phyloP scores from a whole-genome alignment of 1,140 invertebrate genomes.

The Drosophila ironensis region DNA sequence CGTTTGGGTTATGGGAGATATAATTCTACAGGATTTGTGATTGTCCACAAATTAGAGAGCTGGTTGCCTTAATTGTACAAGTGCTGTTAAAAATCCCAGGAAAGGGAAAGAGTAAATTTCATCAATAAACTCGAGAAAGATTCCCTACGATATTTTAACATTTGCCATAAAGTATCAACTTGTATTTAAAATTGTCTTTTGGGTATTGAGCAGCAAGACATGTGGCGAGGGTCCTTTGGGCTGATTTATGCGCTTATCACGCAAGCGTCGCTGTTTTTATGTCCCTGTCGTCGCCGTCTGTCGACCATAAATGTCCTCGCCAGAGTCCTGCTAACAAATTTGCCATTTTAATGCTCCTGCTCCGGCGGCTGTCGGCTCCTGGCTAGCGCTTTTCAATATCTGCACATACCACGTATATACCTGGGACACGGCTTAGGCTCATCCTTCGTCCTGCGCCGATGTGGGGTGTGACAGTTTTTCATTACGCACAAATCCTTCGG shows the following conservation, averaged over 20 bases:
- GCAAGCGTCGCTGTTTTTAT: slow-evolving; percentile 70
- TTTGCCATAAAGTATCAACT: neutral
- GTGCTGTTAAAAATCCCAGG: no score
- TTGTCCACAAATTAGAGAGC: neutral
- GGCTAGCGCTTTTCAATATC: slow-evolving; percentile 69
- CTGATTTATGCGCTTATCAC: slow-evolving; percentile 78
- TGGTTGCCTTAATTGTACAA: neutral
- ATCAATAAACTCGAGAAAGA: no score
- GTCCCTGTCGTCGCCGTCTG: slow-evolving; percentile 58
- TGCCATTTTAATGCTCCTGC: slow-evolving; percentile 71
- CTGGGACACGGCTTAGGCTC: slow-evolving; percentile 49
- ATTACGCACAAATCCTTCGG: slow-evolving; percentile 78
- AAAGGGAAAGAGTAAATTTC: no score
- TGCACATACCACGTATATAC: slow-evolving; percentile 29
- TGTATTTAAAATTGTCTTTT: slow-evolving; percentile 4
- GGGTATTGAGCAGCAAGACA: neutral
- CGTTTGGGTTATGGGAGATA: neutral
- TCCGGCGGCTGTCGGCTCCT: neutral
- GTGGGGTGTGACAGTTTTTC: slow-evolving; percentile 66
- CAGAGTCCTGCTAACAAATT: slow-evolving; percentile 69
- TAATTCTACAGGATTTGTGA: neutral
- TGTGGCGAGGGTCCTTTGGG: slow-evolving; percentile 10
- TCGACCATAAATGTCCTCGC: slow-evolving; percentile 71
- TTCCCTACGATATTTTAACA: no score
- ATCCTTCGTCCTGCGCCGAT: neutral